A percentile compares a stretch with the other conserved stretches of the same genome.
Conservation (phyloP, 1,140 invertebrate genomes). For the Coelopa frigida region DNA sequence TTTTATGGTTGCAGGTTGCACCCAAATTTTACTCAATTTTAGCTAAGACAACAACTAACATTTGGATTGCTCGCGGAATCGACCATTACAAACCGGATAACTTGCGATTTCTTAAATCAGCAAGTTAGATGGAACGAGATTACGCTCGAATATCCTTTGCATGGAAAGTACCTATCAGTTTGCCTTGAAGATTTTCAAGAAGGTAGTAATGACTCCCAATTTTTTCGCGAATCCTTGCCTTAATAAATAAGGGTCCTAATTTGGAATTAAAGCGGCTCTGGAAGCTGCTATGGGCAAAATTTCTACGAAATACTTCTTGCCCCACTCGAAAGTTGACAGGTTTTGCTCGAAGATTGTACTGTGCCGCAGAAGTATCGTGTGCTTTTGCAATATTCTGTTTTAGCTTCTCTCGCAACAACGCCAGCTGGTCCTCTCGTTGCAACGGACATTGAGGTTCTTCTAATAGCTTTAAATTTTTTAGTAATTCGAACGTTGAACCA, state of each 20-base stretch:
- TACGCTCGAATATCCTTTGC: constrained; percentile 2
- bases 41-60: no score
- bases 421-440: neutral
- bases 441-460: constrained; percentile 1
- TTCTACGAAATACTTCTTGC: neutral
- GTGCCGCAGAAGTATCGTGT: neutral
- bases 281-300: neutral
- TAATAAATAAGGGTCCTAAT: constrained; percentile 6
- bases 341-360: constrained; percentile 4
- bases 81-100: constrained; percentile 5
- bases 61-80: no score
- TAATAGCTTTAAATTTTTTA: neutral
- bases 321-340: constrained; percentile 2
- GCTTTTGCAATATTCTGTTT: neutral
- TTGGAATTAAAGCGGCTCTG: constrained; percentile 3
- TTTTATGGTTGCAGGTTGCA: no score
- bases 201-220: neutral
- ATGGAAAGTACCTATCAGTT: constrained; percentile 8
- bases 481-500: neutral
- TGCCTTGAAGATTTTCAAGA: constrained; percentile 5
- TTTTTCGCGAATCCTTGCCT: constrained; percentile 1
- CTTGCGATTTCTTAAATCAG: neutral
- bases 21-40: no score
- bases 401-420: neutral
- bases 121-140: neutral